Percentiles rank a stretch among this genome's conserved stretches.
Conservation (phyloP, 1,140 invertebrate species). For the Adoxophyes honmai region DNA sequence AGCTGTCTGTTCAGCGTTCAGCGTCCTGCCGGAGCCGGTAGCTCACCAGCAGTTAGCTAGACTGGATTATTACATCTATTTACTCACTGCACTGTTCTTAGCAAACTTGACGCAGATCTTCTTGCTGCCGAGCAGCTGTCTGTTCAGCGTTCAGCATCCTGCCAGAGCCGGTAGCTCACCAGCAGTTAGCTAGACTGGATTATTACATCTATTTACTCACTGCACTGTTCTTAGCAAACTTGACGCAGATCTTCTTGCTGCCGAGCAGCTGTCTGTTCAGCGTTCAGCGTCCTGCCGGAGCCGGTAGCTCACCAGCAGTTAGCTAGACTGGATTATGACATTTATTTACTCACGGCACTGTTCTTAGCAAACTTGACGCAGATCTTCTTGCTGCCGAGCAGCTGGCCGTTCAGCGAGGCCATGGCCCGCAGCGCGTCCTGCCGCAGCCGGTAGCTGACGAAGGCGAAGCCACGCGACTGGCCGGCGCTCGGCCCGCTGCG, state of each 20-base stretch:
- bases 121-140: too few species aligned
- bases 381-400: slow-evolving; percentile 85
- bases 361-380: slow-evolving; percentile 90
- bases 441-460: slow-evolving; percentile 88
- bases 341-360: slow-evolving; percentile 48
- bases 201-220: too few species aligned
- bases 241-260: slow-evolving; percentile 86
- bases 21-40: too few species aligned
- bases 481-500: slow-evolving; percentile 91
- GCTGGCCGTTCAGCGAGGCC: slow-evolving; percentile 84
- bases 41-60: too few species aligned
- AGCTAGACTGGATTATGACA: too few species aligned
- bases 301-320: slow-evolving; percentile 87
- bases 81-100: slow-evolving; percentile 78
- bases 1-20: too few species aligned
- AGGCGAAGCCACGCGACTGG: slow-evolving; percentile 94
- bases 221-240: slow-evolving; percentile 84
- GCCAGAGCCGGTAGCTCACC: too few species aligned
- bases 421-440: slow-evolving; percentile 83
- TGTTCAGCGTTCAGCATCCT: too few species aligned
- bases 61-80: too few species aligned
- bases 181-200: not conserved
- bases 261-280: slow-evolving; percentile 87
- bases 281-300: slow-evolving; percentile 81
- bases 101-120: too few species aligned